phyloP scores from a whole-genome alignment of 2,888 invertebrate species.

The Drosophila mimica region DNA sequence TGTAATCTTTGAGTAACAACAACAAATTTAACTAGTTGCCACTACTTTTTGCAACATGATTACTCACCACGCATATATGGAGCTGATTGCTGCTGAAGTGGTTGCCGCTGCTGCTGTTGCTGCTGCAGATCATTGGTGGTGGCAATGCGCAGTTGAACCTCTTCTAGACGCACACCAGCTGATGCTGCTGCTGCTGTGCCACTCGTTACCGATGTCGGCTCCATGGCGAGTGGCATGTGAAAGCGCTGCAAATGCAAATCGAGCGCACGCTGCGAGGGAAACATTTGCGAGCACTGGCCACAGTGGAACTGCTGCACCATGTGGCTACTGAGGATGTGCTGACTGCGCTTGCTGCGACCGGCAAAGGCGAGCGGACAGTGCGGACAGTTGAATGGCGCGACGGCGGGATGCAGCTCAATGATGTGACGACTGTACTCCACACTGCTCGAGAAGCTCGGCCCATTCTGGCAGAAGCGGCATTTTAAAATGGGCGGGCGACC shows the following conservation, averaged over 20 bases:
- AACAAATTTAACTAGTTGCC: background rate
- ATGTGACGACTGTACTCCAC: slow-evolving; percentile 82
- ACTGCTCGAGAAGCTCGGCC: slow-evolving; percentile 80
- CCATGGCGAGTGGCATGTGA: slow-evolving; percentile 60
- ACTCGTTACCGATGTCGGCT: background rate
- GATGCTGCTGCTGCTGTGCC: background rate
- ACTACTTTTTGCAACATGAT: background rate
- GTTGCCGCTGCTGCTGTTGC: background rate
- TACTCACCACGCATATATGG: slow-evolving; percentile 26
- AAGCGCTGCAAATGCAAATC: slow-evolving; percentile 80
- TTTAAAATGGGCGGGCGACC: slow-evolving; percentile 66
- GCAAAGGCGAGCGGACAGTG: slow-evolving; percentile 75
- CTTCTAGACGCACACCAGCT: slow-evolving; percentile 22
- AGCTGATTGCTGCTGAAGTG: slow-evolving; percentile 1
- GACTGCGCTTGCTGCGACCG: slow-evolving; percentile 74
- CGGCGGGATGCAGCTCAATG: slow-evolving; percentile 78
- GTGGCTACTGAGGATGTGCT: slow-evolving; percentile 76
- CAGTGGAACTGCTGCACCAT: slow-evolving; percentile 79
- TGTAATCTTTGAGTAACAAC: background rate
- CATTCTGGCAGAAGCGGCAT: slow-evolving; percentile 82
- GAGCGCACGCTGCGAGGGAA: slow-evolving; percentile 77
- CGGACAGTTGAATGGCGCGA: slow-evolving; percentile 80
- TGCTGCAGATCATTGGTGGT: slow-evolving; percentile 2
- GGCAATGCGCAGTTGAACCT: slow-evolving; percentile 25
- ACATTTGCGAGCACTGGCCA: slow-evolving; percentile 80